Base-by-base conservation (phyloP, 92 coral and sea anemone genomes). In the Heliopora coerulea region DNA sequence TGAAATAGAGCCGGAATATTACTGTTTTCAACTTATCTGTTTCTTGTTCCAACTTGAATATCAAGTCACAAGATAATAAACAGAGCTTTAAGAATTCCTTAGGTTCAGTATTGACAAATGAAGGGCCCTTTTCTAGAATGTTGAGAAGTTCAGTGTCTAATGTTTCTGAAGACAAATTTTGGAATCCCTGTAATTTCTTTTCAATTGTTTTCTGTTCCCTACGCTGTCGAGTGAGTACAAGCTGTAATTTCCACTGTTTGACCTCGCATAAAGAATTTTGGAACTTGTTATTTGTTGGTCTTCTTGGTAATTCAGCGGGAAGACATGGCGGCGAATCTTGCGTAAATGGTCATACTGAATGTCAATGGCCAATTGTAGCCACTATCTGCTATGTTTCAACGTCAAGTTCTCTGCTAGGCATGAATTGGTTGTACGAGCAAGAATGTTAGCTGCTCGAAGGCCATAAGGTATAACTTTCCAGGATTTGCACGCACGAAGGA, bases 21-120 rank as follows among this genome's bases (percentile, higher is more conserved):
- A n/a, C n/a, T n/a, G n/a, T n/a, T n/a, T n/a, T n/a, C n/a, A n/a
- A n/a, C n/a, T n/a, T n/a, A n/a, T n/a, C n/a, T n/a, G n/a, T n/a
- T n/a, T n/a, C n/a, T n/a, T n/a, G n/a, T n/a, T n/a, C n/a, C n/a
- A n/a, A n/a, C n/a, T n/a, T n/a, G n/a, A n/a, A n/a, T n/a, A n/a
- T n/a, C n/a, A n/a, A n/a, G n/a, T n/a, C n/a, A n/a, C n/a, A n/a
- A n/a, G n/a, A n/a, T n/a, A n/a, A n/a, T n/a, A n/a, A n/a, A n/a
- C n/a, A n/a, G n/a, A n/a, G n/a, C n/a, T n/a, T n/a, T n/a, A n/a
- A n/a, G 17, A 73, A 68, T 7, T 32, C 14, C 15, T 32, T 25
- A 4, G 79, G 79, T 20, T 73, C 79, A 24, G 79, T 68, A 32
- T 73, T 73, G 30, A 73, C 54, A 46, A 54, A 73, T 5, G 67